phyloP scores from a whole-genome alignment of 1,140 invertebrate species.

The Oncopeltus fasciatus region DNA sequence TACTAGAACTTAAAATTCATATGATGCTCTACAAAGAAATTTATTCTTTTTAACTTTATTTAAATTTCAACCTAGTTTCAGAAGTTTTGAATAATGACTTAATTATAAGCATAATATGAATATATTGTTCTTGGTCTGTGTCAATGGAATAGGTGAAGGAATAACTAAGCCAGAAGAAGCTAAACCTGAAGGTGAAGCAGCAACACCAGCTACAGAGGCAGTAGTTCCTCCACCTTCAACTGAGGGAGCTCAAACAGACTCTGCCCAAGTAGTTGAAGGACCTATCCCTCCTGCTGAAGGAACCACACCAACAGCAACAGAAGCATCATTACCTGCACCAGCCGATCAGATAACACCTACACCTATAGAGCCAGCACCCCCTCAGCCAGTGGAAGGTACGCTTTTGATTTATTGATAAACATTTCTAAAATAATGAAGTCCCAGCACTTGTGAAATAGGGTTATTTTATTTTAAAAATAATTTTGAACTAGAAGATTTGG shows the following conservation, averaged over 20 bases:
- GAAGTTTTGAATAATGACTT: no score
- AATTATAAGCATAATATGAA: no score
- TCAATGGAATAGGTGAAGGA: no score
- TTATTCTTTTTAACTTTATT: no score
- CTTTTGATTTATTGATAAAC: neutral
- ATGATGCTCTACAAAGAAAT: no score
- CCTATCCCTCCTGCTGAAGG: slow-evolving; percentile 22
- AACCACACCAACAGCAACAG: slow-evolving; percentile 26
- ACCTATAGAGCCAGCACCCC: slow-evolving; percentile 29
- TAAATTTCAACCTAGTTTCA: no score
- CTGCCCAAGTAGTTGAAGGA: slow-evolving; percentile 19
- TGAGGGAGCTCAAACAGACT: slow-evolving; percentile 26
- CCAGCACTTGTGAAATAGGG: neutral
- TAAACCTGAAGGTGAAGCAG: slow-evolving; percentile 3
- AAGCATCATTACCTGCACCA: slow-evolving; percentile 27
- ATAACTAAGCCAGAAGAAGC: slow-evolving; percentile 20
- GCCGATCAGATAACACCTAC: slow-evolving; percentile 21
- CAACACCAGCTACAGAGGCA: slow-evolving; percentile 8
- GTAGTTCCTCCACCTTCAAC: slow-evolving; percentile 9
- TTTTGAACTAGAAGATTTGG: no score
- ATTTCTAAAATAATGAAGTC: neutral
- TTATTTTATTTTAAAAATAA: no score
- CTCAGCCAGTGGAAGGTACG: neutral
- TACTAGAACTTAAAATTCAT: no score
- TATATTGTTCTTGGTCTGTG: no score